A percentile compares a stretch with the other conserved stretches of the same genome.
phyloP scores from a whole-genome alignment of 2,888 invertebrate species.

The Pachycephus smyrnensis region DNA sequence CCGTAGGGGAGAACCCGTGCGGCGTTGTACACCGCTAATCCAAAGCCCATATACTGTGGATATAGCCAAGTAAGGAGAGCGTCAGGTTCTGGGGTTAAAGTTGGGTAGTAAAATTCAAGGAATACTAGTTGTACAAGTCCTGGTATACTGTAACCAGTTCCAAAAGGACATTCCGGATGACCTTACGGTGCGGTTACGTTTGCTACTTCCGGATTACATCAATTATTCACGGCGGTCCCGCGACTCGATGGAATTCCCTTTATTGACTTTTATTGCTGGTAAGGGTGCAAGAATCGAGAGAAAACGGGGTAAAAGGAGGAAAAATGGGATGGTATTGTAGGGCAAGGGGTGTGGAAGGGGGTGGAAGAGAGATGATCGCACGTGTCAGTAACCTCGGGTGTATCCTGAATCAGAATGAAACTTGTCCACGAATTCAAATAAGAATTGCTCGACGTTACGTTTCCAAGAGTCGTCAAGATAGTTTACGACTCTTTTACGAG shows the following conservation, averaged over 20 bases:
- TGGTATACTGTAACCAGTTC: background rate
- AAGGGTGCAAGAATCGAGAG: background rate
- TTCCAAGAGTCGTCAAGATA: constrained; percentile 18
- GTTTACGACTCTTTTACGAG: constrained; percentile 30
- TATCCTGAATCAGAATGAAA: background rate
- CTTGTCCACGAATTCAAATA: background rate
- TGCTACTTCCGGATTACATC: constrained; percentile 44
- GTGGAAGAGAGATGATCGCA: background rate
- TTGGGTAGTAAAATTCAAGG: background rate
- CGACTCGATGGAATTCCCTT: constrained; percentile 39
- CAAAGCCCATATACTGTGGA: constrained; percentile 36
- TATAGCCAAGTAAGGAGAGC: background rate
- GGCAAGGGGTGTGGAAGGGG: background rate
- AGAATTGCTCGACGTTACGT: background rate
- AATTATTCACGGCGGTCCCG: constrained; percentile 38
- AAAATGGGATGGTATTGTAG: background rate
- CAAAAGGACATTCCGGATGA: constrained; percentile 13
- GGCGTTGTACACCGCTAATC: constrained; percentile 40
- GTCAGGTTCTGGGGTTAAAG: background rate
- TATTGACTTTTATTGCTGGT: background rate
- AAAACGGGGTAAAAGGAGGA: background rate
- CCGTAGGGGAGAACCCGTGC: constrained; percentile 28
- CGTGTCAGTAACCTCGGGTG: background rate
- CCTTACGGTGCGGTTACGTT: constrained; percentile 29
- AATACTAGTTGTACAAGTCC: background rate